phyloP scores from a whole-genome alignment of 2,797 vertebrate genomes.

The Sebastolobus alascanus region DNA sequence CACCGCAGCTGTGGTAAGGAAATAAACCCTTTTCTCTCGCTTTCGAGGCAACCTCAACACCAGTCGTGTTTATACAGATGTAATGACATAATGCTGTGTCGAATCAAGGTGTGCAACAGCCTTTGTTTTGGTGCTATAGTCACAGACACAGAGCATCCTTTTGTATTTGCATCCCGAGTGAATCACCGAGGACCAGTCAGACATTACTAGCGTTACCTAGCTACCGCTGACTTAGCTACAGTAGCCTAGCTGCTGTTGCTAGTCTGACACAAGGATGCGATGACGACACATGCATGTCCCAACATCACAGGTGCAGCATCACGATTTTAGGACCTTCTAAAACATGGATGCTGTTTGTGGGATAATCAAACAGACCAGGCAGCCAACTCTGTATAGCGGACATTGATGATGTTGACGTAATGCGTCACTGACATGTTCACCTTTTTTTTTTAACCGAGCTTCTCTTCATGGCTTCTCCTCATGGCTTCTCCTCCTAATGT shows the following conservation, averaged over 20 bases:
- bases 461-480: background rate
- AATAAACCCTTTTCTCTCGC: slow-evolving; percentile 30
- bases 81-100: slow-evolving; percentile 6
- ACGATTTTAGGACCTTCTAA: background rate
- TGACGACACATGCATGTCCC: slow-evolving; percentile 1
- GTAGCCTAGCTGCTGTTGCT: too few relatives aligned
- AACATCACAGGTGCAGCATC: slow-evolving; percentile 14
- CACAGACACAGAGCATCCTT: slow-evolving; percentile 52
- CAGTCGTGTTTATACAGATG: background rate
- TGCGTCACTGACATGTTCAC: slow-evolving; percentile 73
- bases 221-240: slow-evolving; percentile 41
- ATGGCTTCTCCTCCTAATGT: background rate
- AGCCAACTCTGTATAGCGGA: slow-evolving; percentile 45
- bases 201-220: slow-evolving; percentile 58
- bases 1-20: slow-evolving; percentile 82
- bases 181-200: slow-evolving; percentile 74
- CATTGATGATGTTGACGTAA: slow-evolving; percentile 59
- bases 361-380: slow-evolving; percentile 4
- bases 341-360: slow-evolving; percentile 39
- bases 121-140: slow-evolving; percentile 5
- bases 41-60: background rate
- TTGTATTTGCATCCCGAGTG: slow-evolving; percentile 74
- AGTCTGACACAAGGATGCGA: slow-evolving; percentile 9
- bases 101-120: background rate
- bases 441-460: slow-evolving; percentile 34